phyloP scores from a whole-genome alignment of 2,888 invertebrate species.

The Melangyna quadrimaculata region DNA sequence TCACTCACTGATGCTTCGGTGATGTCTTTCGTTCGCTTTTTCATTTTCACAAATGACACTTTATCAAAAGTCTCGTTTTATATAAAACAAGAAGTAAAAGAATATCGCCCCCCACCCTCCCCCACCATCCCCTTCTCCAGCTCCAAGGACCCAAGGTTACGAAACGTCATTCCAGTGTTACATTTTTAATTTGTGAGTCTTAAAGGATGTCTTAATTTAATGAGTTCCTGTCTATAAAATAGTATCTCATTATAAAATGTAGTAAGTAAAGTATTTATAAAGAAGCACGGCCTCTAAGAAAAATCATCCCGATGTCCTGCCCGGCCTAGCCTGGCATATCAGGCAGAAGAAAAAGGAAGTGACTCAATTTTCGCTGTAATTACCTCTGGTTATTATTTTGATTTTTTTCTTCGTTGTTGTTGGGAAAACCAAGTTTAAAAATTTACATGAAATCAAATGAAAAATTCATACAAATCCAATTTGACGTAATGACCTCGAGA shows the following conservation, averaged over 20 bases:
- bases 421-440: conserved; percentile 33
- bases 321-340: neutral
- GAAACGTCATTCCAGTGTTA: conserved; percentile 21
- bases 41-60: neutral
- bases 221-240: conserved; percentile 31
- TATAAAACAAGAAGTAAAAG: neutral
- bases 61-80: conserved; percentile 26
- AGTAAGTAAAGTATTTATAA: neutral
- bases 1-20: neutral
- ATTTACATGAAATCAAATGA: conserved; percentile 59
- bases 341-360: conserved; percentile 3
- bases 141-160: conserved; percentile 20
- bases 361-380: conserved; percentile 42
- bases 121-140: neutral
- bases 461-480: conserved; percentile 67
- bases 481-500: conserved; percentile 53
- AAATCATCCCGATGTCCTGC: neutral
- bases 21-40: neutral
- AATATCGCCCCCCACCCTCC: neutral
- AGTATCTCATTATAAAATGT: conserved; percentile 45
- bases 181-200: conserved; percentile 63
- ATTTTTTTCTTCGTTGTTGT: conserved; percentile 11
- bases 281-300: neutral
- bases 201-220: conserved; percentile 40
- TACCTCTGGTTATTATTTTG: conserved; percentile 34